Percentiles rank a stretch among this genome's conserved stretches.
These are phyloP conservation scores for Misgurnus anguillicaudatus DNA, from an alignment of 2,113 vertebrate genomes.

Conservation along the genomic window DNA sequence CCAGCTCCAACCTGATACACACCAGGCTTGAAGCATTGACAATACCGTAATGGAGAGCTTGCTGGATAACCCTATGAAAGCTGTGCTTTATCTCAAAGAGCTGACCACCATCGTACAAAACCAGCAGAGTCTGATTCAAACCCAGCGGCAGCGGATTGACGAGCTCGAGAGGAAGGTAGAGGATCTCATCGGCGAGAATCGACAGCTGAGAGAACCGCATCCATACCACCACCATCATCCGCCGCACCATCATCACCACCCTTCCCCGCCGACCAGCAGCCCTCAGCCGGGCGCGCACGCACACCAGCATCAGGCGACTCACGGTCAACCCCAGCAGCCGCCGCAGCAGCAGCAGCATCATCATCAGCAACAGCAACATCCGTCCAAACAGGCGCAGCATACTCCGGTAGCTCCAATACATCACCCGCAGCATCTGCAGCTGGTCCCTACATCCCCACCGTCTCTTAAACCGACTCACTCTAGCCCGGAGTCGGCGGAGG, in stretches of 20 bases:
- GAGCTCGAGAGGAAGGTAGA: slow-evolving; percentile 93
- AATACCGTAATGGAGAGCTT: slow-evolving; percentile 90
- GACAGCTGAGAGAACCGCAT: slow-evolving; percentile 84
- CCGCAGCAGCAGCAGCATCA: slow-evolving; percentile 59
- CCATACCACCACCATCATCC: slow-evolving; percentile 73
- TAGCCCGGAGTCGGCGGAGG: slow-evolving; percentile 67
- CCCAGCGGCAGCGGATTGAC: slow-evolving; percentile 94
- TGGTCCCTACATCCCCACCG: slow-evolving; percentile 74
- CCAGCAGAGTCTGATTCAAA: slow-evolving; percentile 97
- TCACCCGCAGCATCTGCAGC: slow-evolving; percentile 77
- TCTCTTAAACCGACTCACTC: slow-evolving; percentile 65
- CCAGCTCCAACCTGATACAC: slow-evolving; percentile 45
- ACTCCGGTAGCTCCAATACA: slow-evolving; percentile 65
- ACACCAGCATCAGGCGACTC: slow-evolving; percentile 66
- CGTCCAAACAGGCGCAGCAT: slow-evolving; percentile 60
- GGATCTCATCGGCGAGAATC: slow-evolving; percentile 93
- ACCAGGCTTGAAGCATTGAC: slow-evolving; percentile 50
- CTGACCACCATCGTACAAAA: slow-evolving; percentile 96
- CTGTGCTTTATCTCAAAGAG: slow-evolving; percentile 95
- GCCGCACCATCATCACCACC: slow-evolving; percentile 60
- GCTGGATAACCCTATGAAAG: slow-evolving; percentile 97
- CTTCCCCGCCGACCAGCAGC: slow-evolving; percentile 65
- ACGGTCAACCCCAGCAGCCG: slow-evolving; percentile 64
- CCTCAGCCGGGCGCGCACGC: slow-evolving; percentile 69
- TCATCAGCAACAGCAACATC: slow-evolving; percentile 51